Evolutionary conservation across 2,888 invertebrate species (phyloP).

Genomic region (Eremobia ochroleuca): DNA sequence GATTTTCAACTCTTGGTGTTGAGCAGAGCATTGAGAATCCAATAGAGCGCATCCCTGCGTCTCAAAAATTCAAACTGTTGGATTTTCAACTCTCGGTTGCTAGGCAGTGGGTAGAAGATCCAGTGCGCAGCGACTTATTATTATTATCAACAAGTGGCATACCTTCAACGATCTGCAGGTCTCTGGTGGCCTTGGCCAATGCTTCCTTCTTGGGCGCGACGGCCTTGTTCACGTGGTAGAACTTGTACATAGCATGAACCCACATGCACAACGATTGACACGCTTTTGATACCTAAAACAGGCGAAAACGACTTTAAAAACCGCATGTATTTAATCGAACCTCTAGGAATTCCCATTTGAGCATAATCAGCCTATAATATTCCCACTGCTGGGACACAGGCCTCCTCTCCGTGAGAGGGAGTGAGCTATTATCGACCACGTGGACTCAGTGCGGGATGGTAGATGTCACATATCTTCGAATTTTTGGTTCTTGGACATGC

Average conservation of each 20-base stretch:
- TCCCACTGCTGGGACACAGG: background rate
- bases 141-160: background rate
- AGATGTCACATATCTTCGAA: background rate
- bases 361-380: background rate
- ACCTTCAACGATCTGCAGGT: conserved; percentile 93
- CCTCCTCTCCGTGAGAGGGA: background rate
- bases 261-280: conserved; percentile 96
- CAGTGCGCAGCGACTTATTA: no score
- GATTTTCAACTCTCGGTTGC: no score
- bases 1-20: background rate
- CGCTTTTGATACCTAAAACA: conserved; percentile 93
- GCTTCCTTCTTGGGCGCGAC: conserved; percentile 98
- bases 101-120: no score
- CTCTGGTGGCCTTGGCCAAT: conserved; percentile 93
- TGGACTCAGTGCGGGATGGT: background rate
- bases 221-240: conserved; percentile 95
- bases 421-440: background rate
- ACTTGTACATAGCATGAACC: conserved; percentile 98
- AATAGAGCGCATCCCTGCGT: no score
- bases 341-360: background rate
- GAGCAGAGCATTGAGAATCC: no score
- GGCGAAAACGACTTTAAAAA: background rate
- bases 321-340: background rate
- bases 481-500: background rate
- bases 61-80: no score